Percentiles rank a stretch among this genome's conserved stretches.
phyloP scores from a whole-genome alignment of 2,113 vertebrate species.

The Engystomops pustulosus region DNA sequence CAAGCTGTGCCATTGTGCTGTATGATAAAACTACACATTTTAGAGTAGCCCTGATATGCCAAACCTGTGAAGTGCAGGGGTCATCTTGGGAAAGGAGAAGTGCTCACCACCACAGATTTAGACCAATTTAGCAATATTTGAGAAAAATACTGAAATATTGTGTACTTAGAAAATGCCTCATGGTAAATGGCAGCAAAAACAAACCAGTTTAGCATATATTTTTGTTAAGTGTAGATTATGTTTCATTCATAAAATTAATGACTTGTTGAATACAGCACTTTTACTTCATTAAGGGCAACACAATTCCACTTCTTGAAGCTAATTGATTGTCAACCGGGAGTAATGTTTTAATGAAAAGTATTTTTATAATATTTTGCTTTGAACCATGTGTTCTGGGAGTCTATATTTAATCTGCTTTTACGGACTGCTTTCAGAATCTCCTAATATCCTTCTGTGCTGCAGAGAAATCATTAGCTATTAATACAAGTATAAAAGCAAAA shows the following conservation, averaged over 20 bases:
- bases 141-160: no score
- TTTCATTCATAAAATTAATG: neutral
- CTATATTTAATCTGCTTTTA: neutral
- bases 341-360: neutral
- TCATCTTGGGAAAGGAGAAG: no score
- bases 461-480: slow-evolving; percentile 5
- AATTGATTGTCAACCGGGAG: neutral
- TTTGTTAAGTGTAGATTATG: no score
- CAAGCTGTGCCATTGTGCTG: no score
- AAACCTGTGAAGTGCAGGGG: no score
- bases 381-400: neutral
- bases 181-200: no score
- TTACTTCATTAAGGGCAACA: neutral
- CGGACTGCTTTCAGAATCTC: neutral
- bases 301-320: neutral
- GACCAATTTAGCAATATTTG: no score
- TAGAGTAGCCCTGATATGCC: no score
- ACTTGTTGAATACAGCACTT: neutral
- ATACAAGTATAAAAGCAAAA: slow-evolving; percentile 30
- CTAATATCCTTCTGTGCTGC: neutral
- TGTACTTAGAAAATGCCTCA: no score
- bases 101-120: no score
- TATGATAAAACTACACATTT: no score
- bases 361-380: neutral
- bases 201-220: no score